Evolutionary conservation across 64 coral and sea anemone genomes (phyloP).

Genomic region (Pachyseris speciosa): DNA sequence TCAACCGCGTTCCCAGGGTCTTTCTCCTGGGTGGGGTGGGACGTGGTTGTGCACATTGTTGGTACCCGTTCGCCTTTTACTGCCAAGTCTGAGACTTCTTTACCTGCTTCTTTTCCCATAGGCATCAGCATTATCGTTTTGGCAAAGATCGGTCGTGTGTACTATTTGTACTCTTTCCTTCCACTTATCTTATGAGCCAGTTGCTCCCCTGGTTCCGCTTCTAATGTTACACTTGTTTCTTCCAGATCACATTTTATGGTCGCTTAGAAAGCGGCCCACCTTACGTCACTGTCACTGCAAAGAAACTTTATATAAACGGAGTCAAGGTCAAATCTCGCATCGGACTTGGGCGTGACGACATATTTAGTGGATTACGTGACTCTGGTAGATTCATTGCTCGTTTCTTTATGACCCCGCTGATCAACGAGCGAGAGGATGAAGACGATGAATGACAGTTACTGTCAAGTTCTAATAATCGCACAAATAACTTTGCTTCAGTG

Average conservation of each 20-base stretch:
- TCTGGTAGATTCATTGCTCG: slow-evolving; percentile 62
- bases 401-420: slow-evolving; percentile 81
- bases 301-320: slow-evolving; percentile 47
- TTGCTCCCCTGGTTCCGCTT: neutral
- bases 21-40: no score
- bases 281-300: slow-evolving; percentile 26
- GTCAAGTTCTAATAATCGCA: no score
- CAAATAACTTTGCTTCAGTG: no score
- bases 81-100: no score
- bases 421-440: slow-evolving; percentile 13
- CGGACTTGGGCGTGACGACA: slow-evolving; percentile 55
- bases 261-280: slow-evolving; percentile 36
- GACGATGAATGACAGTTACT: neutral
- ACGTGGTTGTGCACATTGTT: no score
- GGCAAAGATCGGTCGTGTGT: neutral
- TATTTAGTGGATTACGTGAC: slow-evolving; percentile 60
- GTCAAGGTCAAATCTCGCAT: slow-evolving; percentile 31
- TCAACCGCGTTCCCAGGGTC: no score
- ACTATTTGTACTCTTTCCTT: neutral
- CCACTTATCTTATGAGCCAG: neutral
- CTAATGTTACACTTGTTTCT: neutral
- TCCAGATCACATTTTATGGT: slow-evolving; percentile 62
- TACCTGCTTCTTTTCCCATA: no score
- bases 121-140: neutral
- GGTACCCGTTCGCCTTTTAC: no score